phyloP scores from a whole-genome alignment of 1,140 invertebrate species.

The Kradibia gibbosae region DNA sequence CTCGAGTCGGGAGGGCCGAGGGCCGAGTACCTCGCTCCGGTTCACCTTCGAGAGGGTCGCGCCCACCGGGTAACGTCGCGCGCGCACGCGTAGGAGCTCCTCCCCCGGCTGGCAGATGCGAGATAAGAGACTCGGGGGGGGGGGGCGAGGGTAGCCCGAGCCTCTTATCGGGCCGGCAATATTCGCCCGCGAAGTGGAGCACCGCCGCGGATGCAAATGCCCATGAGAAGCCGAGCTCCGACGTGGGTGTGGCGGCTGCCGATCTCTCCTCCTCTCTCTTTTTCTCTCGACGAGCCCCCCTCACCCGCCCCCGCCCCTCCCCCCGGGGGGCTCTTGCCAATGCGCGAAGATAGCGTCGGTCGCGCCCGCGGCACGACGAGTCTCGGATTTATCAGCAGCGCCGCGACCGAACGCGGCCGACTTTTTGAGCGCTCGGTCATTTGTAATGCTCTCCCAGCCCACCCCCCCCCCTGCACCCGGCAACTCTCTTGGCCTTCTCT shows the following conservation, averaged over 20 bases:
- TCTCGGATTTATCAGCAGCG: neutral
- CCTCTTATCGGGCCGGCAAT: neutral
- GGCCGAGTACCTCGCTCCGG: neutral
- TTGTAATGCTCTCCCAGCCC: neutral
- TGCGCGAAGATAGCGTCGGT: neutral
- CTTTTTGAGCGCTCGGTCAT: neutral
- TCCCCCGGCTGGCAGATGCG: neutral
- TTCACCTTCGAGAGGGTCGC: neutral
- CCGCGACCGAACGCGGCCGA: neutral
- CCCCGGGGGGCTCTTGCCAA: neutral
- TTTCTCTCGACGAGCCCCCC: neutral
- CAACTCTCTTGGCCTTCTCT: too few species aligned
- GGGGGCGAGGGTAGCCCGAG: neutral
- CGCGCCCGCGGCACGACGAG: neutral
- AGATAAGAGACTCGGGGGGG: slow-evolving; percentile 2
- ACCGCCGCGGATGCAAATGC: slow-evolving; percentile 49
- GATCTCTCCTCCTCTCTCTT: slow-evolving; percentile 7
- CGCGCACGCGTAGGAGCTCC: neutral
- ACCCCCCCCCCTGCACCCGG: too few species aligned
- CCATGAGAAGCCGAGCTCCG: slow-evolving; percentile 41
- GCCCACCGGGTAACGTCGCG: neutral
- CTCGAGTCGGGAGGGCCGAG: too few species aligned
- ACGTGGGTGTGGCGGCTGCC: slow-evolving; percentile 45
- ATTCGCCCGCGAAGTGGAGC: slow-evolving; percentile 49
- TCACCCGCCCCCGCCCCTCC: neutral